Percentiles rank a stretch among this genome's conserved stretches.
These are phyloP conservation scores for Aromia moschata DNA, from an alignment of 2,888 invertebrate genomes.

Conservation along the genomic window DNA sequence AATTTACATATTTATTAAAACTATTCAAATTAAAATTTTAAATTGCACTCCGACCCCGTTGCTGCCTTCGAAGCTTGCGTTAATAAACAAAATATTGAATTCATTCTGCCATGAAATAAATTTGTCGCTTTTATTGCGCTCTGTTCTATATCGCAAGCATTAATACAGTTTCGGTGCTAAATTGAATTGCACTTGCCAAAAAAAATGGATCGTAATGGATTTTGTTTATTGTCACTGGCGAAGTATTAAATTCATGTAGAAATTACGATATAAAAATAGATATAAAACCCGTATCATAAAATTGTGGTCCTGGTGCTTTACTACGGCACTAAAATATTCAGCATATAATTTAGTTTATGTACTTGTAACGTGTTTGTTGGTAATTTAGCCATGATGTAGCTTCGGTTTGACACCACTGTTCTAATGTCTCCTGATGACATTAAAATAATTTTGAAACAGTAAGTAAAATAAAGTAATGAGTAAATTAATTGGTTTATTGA, in stretches of 20 bases:
- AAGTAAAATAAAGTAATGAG: too few relatives aligned
- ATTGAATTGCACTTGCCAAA: neutral
- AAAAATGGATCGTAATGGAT: neutral
- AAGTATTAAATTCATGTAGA: neutral
- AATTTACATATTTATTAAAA: conserved; percentile 22
- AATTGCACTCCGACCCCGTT: neutral
- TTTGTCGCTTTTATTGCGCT: neutral
- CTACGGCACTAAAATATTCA: too few relatives aligned
- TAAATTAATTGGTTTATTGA: too few relatives aligned
- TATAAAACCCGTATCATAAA: too few relatives aligned
- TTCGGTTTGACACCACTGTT: too few relatives aligned
- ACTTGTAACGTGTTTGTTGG: too few relatives aligned
- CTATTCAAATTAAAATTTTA: neutral
- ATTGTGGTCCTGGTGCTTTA: too few relatives aligned
- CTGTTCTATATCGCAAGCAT: neutral
- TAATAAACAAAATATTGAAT: neutral
- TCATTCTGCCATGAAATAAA: neutral
- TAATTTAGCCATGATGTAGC: too few relatives aligned
- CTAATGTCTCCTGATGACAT: too few relatives aligned
- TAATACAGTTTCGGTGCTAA: neutral
- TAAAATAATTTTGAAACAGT: too few relatives aligned
- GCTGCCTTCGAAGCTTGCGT: neutral
- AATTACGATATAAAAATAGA: too few relatives aligned
- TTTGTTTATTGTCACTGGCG: neutral
- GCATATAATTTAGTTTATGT: too few relatives aligned